Base-by-base conservation (phyloP, 1,140 invertebrate genomes). In the Penaeus vannamei region DNA sequence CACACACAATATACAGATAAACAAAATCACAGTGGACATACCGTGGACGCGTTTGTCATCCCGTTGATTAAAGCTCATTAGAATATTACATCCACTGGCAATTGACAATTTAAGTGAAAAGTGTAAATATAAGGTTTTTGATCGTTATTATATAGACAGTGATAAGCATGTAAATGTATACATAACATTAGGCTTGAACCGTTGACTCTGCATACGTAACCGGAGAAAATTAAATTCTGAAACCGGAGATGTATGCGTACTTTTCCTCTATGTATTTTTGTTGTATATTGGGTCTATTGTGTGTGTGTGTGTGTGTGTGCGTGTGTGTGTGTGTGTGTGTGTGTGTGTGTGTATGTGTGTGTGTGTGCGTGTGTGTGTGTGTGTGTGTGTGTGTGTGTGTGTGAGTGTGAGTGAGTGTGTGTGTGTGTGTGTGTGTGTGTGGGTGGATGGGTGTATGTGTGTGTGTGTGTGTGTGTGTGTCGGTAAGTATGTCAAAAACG, bases 351-450 rank as follows among this genome's bases (percentile, higher is more conserved):
- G 81, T 83, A 53, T 62, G 81, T 83, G 81, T 83, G 59, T 83
- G 60, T 62, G n/a, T 84, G 81, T 62, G 81, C 64, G 81, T 84
- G 81, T 84, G 81, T 84, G n/a, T 84, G 81, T 84, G 61, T 66
- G 81, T 84, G 59, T 84, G 81, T 62, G 60, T 62, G 81, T 84
- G 26, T 84, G n/a, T 62, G 59, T 84, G 59, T 66, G 59, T 66
- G n/a, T 84, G 2, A 42, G 59, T 84, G 59, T 84, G 26, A 42
- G n/a, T 84, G 59, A 36, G 59, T 83, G n/a, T 83, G 59, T 66
- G 26, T 66, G 26, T 60, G 59, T 83, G 59, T 83, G 59, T 83
- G 26, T 83, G 59, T 83, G 59, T 83, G 59, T 66, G 59, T 83
- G 26, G 29, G 23, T 83, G 59, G 64, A n/a, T 83, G 59, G 64